Evolutionary conservation across 1,140 invertebrate genomes (phyloP).

Genomic region (Drosophila subobscura): DNA sequence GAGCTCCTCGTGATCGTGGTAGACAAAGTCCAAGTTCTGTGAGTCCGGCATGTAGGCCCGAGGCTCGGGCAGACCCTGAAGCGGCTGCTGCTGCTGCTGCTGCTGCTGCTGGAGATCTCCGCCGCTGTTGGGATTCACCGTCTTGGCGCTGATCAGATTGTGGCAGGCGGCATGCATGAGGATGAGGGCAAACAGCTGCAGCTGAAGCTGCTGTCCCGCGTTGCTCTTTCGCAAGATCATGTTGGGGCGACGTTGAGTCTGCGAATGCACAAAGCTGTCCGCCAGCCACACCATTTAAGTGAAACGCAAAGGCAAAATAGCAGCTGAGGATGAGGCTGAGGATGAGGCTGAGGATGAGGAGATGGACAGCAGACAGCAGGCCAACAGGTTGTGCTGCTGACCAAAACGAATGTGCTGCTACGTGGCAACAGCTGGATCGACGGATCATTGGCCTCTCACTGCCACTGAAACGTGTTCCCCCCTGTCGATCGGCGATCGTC

Average conservation of each 20-base stretch:
- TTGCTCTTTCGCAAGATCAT: slow-evolving; percentile 75
- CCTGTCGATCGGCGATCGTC: slow-evolving; percentile 2
- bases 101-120: slow-evolving; percentile 28
- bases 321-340: slow-evolving; percentile 34
- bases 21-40: slow-evolving; percentile 89
- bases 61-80: slow-evolving; percentile 63
- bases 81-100: slow-evolving; percentile 30
- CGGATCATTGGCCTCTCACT: slow-evolving; percentile 26
- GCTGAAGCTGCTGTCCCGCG: slow-evolving; percentile 30
- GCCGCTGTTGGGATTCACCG: slow-evolving; percentile 34
- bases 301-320: background rate
- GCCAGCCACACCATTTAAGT: slow-evolving; percentile 56
- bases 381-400: slow-evolving; percentile 65
- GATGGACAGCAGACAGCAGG: slow-evolving; percentile 9
- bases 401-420: slow-evolving; percentile 57
- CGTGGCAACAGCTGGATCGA: background rate
- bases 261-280: slow-evolving; percentile 64
- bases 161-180: slow-evolving; percentile 26
- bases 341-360: background rate
- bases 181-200: slow-evolving; percentile 19
- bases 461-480: slow-evolving; percentile 36
- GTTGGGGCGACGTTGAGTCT: slow-evolving; percentile 51
- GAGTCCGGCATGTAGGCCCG: slow-evolving; percentile 79
- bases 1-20: slow-evolving; percentile 95
- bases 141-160: slow-evolving; percentile 48